Percentiles rank a stretch among this genome's conserved stretches.
These are phyloP conservation scores for Craniophora ligustri DNA, from an alignment of 2,888 invertebrate species.

Conservation along the genomic window DNA sequence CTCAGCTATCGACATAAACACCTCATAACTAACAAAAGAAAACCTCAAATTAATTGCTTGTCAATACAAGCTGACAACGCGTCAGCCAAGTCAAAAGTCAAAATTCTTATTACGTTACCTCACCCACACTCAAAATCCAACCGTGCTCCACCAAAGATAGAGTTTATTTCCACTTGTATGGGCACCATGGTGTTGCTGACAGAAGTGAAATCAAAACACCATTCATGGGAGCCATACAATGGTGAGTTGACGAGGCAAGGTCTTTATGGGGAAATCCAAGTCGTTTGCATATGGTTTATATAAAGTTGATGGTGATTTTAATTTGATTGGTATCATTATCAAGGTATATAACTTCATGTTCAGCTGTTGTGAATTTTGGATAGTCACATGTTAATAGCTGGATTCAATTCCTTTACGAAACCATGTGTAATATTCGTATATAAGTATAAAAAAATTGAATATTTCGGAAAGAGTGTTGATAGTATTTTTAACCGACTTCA, in stretches of 20 bases:
- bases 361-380: neutral
- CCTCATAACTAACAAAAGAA: slow-evolving; percentile 41
- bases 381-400: no score
- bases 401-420: no score
- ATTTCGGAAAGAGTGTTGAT: no score
- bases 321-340: slow-evolving; percentile 42
- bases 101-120: slow-evolving; percentile 52
- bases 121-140: slow-evolving; percentile 6
- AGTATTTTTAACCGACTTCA: no score
- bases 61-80: slow-evolving; percentile 61
- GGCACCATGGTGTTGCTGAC: slow-evolving; percentile 22
- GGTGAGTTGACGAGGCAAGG: slow-evolving; percentile 53
- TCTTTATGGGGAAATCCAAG: slow-evolving; percentile 40
- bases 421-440: no score
- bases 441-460: no score
- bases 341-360: neutral
- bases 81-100: slow-evolving; percentile 57
- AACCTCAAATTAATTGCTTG: slow-evolving; percentile 65
- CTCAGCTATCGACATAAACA: slow-evolving; percentile 21
- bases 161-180: slow-evolving; percentile 16
- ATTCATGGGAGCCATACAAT: slow-evolving; percentile 52
- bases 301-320: slow-evolving; percentile 45
- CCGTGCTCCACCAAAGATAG: neutral
- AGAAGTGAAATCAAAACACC: slow-evolving; percentile 56
- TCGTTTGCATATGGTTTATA: slow-evolving; percentile 47